Evolutionary conservation across 2,888 invertebrate species (phyloP).

Genomic region (Mamestra brassicae): DNA sequence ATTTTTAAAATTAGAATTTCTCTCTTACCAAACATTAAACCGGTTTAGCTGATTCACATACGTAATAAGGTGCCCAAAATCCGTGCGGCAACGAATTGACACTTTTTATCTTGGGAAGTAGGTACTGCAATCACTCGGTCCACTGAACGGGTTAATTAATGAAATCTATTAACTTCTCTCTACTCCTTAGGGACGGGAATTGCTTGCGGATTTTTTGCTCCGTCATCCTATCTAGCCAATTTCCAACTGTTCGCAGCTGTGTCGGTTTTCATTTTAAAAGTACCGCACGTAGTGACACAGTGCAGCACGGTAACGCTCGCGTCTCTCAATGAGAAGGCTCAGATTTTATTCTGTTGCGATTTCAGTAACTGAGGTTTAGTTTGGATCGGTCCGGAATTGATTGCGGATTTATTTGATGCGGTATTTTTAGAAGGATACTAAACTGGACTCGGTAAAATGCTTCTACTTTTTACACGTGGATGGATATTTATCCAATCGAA

Average conservation of each 20-base stretch:
- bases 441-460: conserved; percentile 44
- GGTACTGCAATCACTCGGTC: conserved; percentile 88
- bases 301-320: conserved; percentile 57
- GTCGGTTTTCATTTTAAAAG: conserved; percentile 68
- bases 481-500: conserved; percentile 33
- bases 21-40: conserved; percentile 54
- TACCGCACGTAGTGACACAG: conserved; percentile 44
- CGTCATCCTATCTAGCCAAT: conserved; percentile 81
- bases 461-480: conserved; percentile 30
- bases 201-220: conserved; percentile 81
- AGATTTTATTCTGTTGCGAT: conserved; percentile 66
- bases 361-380: conserved; percentile 57
- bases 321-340: conserved; percentile 44
- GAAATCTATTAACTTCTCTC: conserved; percentile 90
- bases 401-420: conserved; percentile 67
- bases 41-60: conserved; percentile 73
- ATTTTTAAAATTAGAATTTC: conserved; percentile 29
- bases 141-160: conserved; percentile 91
- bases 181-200: conserved; percentile 83
- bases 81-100: conserved; percentile 82
- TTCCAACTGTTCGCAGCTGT: conserved; percentile 72
- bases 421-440: conserved; percentile 59
- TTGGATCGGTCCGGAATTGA: conserved; percentile 65
- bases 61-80: conserved; percentile 80
- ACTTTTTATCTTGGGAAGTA: conserved; percentile 83